Evolutionary conservation across 2,888 invertebrate species (phyloP).

Genomic region (Loripinus fragilis): DNA sequence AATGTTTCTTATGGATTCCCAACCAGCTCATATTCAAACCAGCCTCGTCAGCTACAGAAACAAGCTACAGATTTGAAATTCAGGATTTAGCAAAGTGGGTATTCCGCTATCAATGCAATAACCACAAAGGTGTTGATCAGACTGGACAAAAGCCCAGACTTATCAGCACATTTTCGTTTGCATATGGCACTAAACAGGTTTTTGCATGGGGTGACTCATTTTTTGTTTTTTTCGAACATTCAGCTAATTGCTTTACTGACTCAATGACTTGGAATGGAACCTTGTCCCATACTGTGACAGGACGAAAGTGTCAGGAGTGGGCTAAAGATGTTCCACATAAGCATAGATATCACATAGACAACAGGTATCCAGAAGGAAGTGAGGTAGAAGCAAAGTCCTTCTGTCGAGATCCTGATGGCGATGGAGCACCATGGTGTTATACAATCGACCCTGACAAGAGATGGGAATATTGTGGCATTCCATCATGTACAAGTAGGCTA

Average conservation of each 20-base stretch:
- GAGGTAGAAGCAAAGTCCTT: constrained; percentile 38
- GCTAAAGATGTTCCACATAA: constrained; percentile 23
- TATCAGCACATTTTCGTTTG: too few relatives aligned
- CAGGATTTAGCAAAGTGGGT: too few relatives aligned
- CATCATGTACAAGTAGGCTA: constrained; percentile 25
- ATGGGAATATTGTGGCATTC: constrained; percentile 44
- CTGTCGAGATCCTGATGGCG: constrained; percentile 52
- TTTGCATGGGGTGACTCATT: too few relatives aligned
- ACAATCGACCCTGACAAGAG: constrained; percentile 28
- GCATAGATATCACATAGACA: constrained; percentile 29
- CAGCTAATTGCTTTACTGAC: constrained; percentile 31
- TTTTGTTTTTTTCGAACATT: background rate
- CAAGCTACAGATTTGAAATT: too few relatives aligned
- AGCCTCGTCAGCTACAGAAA: too few relatives aligned
- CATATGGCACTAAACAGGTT: too few relatives aligned
- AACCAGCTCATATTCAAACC: too few relatives aligned
- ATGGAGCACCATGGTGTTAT: constrained; percentile 52
- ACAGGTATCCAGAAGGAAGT: constrained; percentile 33
- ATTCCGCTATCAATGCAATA: too few relatives aligned
- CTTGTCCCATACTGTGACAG: constrained; percentile 31
- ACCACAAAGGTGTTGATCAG: too few relatives aligned
- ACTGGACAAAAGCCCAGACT: too few relatives aligned
- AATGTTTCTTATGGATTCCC: too few relatives aligned
- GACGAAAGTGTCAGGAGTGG: constrained; percentile 38
- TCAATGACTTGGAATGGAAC: constrained; percentile 32